Percentiles rank a stretch among this genome's conserved stretches.
Evolutionary conservation across 2,888 invertebrate species (phyloP).

Genomic region (Cacoxenus indagator): DNA sequence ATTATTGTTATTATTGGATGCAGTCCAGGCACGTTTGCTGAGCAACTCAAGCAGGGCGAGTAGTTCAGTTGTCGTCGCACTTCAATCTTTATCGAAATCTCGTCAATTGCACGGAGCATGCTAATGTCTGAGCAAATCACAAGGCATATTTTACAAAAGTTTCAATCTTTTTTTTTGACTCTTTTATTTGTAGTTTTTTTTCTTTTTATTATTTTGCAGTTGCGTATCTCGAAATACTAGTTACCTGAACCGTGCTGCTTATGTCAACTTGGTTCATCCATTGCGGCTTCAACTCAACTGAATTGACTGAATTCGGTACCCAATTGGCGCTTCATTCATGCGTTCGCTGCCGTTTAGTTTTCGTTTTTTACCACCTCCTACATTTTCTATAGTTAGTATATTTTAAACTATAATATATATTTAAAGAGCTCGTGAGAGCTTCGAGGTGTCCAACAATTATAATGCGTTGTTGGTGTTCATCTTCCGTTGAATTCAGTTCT

Average conservation of each 20-base stretch:
- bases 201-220: not conserved
- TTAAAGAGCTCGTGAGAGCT: too few species aligned
- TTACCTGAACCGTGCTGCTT: not conserved
- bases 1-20: constrained; percentile 11
- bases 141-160: not conserved
- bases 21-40: constrained; percentile 54
- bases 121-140: not conserved
- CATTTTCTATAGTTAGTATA: not conserved
- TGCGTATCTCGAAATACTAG: not conserved
- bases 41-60: not conserved
- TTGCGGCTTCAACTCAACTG: too few species aligned
- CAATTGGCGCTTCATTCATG: not conserved
- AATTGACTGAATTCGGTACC: not conserved
- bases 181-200: not conserved
- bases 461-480: not conserved
- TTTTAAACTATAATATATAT: not conserved
- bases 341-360: not conserved
- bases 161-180: not conserved
- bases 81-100: not conserved
- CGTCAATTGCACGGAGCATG: not conserved
- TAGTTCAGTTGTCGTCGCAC: not conserved
- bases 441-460: not conserved
- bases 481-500: not conserved
- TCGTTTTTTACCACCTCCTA: not conserved
- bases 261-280: constrained; percentile 1